These are phyloP conservation scores for Argyresthia albistria DNA, from an alignment of 2,888 invertebrate genomes.

Conservation along the genomic window DNA sequence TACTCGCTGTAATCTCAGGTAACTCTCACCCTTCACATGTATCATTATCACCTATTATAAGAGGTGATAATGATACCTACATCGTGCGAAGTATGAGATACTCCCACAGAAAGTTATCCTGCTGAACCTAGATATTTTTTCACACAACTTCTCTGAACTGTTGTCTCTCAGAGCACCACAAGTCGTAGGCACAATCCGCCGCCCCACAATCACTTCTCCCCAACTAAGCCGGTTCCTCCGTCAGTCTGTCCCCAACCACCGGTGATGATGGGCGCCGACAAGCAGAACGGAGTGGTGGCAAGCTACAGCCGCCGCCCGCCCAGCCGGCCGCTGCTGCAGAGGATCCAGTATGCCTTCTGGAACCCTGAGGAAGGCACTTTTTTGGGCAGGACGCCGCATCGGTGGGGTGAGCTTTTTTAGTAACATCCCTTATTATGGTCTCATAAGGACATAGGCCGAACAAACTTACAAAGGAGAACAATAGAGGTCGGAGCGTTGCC, in stretches of 20 bases:
- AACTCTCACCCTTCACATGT: no score
- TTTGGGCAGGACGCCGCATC: slow-evolving; percentile 70
- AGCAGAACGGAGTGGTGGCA: slow-evolving; percentile 43
- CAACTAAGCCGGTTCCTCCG: neutral
- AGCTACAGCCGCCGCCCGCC: slow-evolving; percentile 52
- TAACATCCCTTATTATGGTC: no score
- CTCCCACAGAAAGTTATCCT: no score
- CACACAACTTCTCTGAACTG: neutral
- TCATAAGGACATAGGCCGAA: no score
- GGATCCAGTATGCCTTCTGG: slow-evolving; percentile 64
- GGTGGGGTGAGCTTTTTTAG: slow-evolving; percentile 79
- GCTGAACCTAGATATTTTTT: neutral
- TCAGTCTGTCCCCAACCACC: slow-evolving; percentile 7
- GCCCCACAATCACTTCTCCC: no score
- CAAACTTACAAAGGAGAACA: no score
- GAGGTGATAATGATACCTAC: no score
- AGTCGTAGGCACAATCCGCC: neutral
- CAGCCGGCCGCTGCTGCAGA: slow-evolving; percentile 45
- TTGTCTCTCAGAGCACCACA: neutral
- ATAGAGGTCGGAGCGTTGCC: no score
- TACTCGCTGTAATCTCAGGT: no score
- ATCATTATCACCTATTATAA: no score
- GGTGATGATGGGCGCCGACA: slow-evolving; percentile 51
- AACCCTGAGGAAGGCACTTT: slow-evolving; percentile 74
- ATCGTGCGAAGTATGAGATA: no score